Evolutionary conservation across 2,797 vertebrate species (phyloP).

Genomic region (Oreochromis mossambicus): DNA sequence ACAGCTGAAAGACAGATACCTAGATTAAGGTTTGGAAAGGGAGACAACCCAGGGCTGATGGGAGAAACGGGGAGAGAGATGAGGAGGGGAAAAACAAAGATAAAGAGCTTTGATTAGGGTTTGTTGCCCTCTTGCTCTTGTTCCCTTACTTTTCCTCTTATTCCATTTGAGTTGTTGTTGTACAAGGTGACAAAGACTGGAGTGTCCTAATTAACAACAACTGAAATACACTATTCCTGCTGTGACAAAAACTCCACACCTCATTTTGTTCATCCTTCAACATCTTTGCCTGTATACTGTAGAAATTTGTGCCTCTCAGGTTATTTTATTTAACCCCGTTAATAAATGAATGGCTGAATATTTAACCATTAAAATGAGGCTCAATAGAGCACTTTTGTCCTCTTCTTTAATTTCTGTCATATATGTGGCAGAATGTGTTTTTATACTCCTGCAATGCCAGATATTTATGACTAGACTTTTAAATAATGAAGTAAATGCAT

Average conservation of each 20-base stretch:
- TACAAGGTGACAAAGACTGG: slow-evolving; percentile 28
- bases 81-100: slow-evolving; percentile 47
- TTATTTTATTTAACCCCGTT: not conserved
- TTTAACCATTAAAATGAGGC: not conserved
- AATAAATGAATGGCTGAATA: not conserved
- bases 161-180: slow-evolving; percentile 10
- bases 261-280: not conserved
- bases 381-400: accelerated
- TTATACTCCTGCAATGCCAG: not conserved
- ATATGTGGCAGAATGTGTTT: not conserved
- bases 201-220: not conserved
- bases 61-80: slow-evolving; percentile 38
- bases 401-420: not conserved
- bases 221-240: not conserved
- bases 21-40: slow-evolving; percentile 34
- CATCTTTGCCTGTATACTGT: not conserved
- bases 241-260: slow-evolving; percentile 3
- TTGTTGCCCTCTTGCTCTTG: slow-evolving; percentile 26
- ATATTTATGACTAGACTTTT: not conserved
- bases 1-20: slow-evolving; percentile 33
- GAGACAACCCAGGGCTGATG: slow-evolving; percentile 42
- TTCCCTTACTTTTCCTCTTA: slow-evolving; percentile 7
- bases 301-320: not conserved
- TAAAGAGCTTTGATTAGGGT: slow-evolving; percentile 56
- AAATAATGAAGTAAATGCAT: not conserved